Evolutionary conservation across 2,113 vertebrate species (phyloP), one percentile per base, ranked within the genome.

Genomic region (Hemicordylus capensis): DNA sequence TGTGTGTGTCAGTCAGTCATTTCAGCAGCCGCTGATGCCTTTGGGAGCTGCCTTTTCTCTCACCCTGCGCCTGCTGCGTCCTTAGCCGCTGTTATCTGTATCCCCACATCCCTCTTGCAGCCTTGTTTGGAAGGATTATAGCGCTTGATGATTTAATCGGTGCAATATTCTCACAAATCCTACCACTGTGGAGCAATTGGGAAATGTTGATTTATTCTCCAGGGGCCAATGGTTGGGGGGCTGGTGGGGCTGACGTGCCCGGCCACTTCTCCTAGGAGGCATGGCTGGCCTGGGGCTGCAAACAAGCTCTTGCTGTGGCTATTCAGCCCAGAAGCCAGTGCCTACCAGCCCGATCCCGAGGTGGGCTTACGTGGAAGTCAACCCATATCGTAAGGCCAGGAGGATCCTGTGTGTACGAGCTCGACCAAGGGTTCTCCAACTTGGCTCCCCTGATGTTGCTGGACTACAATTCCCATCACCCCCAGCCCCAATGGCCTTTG

Each of bases 91-190:
- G 85, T 0, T 26, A 87, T 91, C 84, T 77, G 1, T 83, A 85
- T 92, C 92, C 94, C 89, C 88, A 88, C 77, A 80, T 85, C 76
- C 1, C 2, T 80, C 89, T 80, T 87, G 70, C 73, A 80, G 42
- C 69, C 1, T 93, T 90, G 85, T 1, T 77, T 84, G 79, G 80
- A 81, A 90, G 90, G 91, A 94, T 95, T 93, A 93, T 88, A 90
- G 91, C 88, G 93, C 92, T 94, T 95, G 94, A 95, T 95, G 94
- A 94, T 94, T 95, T 95, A 96, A 96, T 97, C 93, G 92, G 87
- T 86, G 81, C 94, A 94, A 95, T 95, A 95, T 95, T 93, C 89
- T 95, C 95, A 94, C 93, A 94, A 94, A 96, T 94, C 90, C 90
- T 70, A 83, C 90, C 89, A 93, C 84, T 66, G 85, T 84, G 94